phyloP scores from a whole-genome alignment of 2,797 vertebrate genomes.

The Gallinago stenura region DNA sequence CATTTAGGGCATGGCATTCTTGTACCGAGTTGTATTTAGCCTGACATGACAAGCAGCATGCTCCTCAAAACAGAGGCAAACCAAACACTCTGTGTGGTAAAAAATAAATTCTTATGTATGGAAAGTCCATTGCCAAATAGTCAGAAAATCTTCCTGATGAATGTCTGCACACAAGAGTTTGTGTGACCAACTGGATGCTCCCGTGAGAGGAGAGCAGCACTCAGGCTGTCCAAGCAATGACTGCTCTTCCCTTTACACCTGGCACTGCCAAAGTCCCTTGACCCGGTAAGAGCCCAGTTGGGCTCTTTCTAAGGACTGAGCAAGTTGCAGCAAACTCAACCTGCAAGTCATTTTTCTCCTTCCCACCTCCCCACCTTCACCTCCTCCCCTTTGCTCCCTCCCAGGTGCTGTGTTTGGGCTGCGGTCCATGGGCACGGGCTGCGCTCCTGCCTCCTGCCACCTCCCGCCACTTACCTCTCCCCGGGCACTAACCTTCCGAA shows the following conservation, averaged over 20 bases:
- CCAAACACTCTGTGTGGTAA: not conserved
- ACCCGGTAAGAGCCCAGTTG: rapidly evolving
- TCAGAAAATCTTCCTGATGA: not conserved
- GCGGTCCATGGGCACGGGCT: not conserved
- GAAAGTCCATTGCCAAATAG: not conserved
- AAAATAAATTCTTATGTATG: not conserved
- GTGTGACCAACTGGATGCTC: not conserved
- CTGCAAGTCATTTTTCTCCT: not conserved
- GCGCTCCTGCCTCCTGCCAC: not conserved
- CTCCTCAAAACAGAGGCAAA: not conserved
- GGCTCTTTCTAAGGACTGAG: not conserved
- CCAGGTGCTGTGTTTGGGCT: not conserved
- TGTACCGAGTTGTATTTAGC: not conserved
- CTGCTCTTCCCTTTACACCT: not conserved
- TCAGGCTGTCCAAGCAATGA: rapidly evolving
- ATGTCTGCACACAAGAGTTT: not conserved
- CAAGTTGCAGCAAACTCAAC: not conserved
- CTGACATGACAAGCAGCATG: not conserved
- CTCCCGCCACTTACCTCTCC: not conserved
- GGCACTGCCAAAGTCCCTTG: rapidly evolving
- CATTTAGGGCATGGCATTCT: not conserved
- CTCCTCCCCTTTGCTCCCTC: not conserved
- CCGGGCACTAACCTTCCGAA: not conserved
- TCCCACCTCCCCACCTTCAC: not conserved
- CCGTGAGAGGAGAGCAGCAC: rapidly evolving